Base-by-base conservation (phyloP, 53 echinoderm and acorn worm species). In the Paelopatides confundens region DNA sequence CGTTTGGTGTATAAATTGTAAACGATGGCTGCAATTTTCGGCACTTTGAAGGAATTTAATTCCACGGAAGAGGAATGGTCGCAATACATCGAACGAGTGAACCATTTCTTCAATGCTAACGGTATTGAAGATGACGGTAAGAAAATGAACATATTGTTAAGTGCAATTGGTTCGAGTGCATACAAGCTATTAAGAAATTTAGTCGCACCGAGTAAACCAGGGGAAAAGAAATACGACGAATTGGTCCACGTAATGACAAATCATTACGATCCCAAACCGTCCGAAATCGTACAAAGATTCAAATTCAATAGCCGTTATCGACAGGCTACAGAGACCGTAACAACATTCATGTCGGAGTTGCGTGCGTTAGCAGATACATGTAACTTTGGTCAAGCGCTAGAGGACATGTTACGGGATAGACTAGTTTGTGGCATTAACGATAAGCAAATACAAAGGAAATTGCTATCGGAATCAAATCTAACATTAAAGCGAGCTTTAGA, bases 161-260 rank as follows among this genome's bases (percentile, higher is more conserved):
- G 66, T 31, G 48, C 27, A 0, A 86, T 71, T 18, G 58, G 86
- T 10, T 13, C 54, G 0, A 5, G 9, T 5, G 7, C 71, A 0
- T 86, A 71, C 54, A 86, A 71, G 51, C 35, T 69, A 18, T 27
- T 89, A 8, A 23, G 70, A 1, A 87, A 87, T 62, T 39, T 90
- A 18, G 30, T 54, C 2, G 77, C 87, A 26, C 90, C 90, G n/a
- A 2, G 32, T 17, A 93, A 85, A 30, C 90, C 88, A 24, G 86
- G 81, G n/a, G n/a, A n/a, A n/a, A n/a, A n/a, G n/a, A n/a, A n/a
- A n/a, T n/a, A n/a, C n/a, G n/a, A n/a, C n/a, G n/a, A n/a, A n/a
- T n/a, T n/a, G n/a, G n/a, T n/a, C n/a, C n/a, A n/a, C n/a, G n/a
- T n/a, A n/a, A n/a, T n/a, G n/a, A n/a, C n/a, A n/a, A n/a, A n/a